These are phyloP conservation scores for Tetramorium bicarinatum DNA, from an alignment of 2,888 invertebrate species.

Conservation along the genomic window DNA sequence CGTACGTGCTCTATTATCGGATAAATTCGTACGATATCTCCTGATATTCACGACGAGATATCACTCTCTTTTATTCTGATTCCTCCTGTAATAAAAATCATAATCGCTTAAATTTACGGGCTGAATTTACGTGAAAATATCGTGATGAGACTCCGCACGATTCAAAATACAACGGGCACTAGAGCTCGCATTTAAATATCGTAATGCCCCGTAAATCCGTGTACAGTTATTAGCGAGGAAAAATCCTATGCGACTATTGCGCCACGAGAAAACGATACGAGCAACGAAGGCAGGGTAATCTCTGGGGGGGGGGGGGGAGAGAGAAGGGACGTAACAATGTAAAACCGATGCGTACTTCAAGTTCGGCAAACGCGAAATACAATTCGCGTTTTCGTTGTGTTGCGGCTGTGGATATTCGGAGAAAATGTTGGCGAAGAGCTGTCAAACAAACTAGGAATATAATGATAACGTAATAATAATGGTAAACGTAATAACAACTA, in stretches of 20 bases:
- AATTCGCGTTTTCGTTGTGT: neutral
- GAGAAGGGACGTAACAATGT: neutral
- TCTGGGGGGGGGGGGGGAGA: neutral
- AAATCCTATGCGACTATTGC: constrained; percentile 7
- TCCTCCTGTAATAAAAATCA: constrained; percentile 40
- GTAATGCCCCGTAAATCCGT: constrained; percentile 29
- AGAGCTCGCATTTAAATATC: constrained; percentile 45
- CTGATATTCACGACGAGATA: constrained; percentile 16
- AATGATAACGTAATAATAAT: constrained; percentile 23
- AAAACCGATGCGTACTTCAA: constrained; percentile 34
- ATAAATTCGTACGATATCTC: constrained; percentile 20
- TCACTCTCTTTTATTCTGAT: neutral
- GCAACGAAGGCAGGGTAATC: constrained; percentile 27
- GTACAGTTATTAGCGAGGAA: constrained; percentile 25
- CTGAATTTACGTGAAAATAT: constrained; percentile 24
- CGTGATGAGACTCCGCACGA: constrained; percentile 13
- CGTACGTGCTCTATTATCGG: neutral
- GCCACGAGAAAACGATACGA: constrained; percentile 11
- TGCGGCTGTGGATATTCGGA: neutral
- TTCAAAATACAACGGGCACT: constrained; percentile 6
- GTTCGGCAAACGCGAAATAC: constrained; percentile 8
- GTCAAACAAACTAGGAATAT: constrained; percentile 6
- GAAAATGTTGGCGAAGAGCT: neutral
- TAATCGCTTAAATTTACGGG: constrained; percentile 39
- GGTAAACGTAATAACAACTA: constrained; percentile 26